A percentile compares a stretch with the other conserved stretches of the same genome.
These are phyloP conservation scores for Lineus longissimus DNA, from an alignment of 1,140 invertebrate species.

Conservation along the genomic window DNA sequence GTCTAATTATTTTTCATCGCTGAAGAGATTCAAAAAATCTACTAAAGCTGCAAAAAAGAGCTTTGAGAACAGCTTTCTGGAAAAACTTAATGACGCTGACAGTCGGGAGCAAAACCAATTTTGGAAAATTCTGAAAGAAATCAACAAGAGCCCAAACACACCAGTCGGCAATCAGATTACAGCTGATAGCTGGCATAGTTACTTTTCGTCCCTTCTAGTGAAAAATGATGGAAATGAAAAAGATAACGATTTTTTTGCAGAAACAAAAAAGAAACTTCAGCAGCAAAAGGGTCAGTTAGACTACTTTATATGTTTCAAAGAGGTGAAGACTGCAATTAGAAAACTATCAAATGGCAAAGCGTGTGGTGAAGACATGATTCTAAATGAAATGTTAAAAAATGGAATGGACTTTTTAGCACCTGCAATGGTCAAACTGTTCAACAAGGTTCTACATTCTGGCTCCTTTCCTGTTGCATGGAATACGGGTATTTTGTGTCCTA, in stretches of 20 bases:
- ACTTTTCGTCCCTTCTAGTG: background rate
- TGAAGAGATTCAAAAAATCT: background rate
- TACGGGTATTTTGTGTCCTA: too few relatives aligned
- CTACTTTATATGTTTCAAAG: background rate
- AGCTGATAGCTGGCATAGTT: background rate
- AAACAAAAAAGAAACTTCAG: background rate
- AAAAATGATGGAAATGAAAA: background rate
- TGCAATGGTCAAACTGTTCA: background rate
- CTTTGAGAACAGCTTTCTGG: background rate
- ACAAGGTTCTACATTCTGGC: background rate
- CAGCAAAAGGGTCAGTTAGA: background rate
- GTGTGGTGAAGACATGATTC: background rate
- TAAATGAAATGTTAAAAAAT: constrained; percentile 5
- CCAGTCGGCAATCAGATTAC: background rate
- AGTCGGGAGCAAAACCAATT: background rate
- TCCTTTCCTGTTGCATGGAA: background rate
- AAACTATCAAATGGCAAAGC: constrained; percentile 1
- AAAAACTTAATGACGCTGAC: background rate
- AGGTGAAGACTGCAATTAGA: background rate
- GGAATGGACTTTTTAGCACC: background rate
- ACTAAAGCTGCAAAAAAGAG: background rate
- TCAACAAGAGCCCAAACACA: background rate
- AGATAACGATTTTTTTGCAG: background rate
- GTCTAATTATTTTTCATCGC: background rate
- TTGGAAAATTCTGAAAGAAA: background rate